Percentiles rank a stretch among this genome's conserved stretches.
Evolutionary conservation across 2,888 invertebrate genomes (phyloP).

Genomic region (Ernsta delagoae): DNA sequence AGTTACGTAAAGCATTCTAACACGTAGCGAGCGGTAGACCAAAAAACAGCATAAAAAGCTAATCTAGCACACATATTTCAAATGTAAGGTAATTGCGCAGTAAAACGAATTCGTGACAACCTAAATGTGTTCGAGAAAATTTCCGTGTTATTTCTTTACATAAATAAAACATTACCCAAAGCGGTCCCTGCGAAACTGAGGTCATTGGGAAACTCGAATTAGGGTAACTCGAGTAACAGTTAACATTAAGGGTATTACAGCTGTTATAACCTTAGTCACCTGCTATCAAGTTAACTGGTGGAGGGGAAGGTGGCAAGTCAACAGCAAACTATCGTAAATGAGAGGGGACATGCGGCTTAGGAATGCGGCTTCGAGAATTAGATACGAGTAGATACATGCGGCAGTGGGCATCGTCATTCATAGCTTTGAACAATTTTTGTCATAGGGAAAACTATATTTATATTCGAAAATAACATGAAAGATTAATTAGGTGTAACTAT

Average conservation of each 20-base stretch:
- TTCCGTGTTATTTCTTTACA: constrained; percentile 37
- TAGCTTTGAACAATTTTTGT: no score
- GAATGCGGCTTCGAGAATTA: not conserved
- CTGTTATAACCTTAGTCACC: constrained; percentile 26
- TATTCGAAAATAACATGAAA: no score
- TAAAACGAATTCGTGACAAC: constrained; percentile 38
- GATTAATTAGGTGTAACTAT: no score
- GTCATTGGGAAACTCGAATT: constrained; percentile 24
- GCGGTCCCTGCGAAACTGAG: constrained; percentile 21
- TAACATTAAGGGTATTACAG: constrained; percentile 25
- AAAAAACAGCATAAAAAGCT: constrained; percentile 28
- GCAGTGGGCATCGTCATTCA: no score
- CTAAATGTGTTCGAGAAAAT: constrained; percentile 33
- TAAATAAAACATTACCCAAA: constrained; percentile 35
- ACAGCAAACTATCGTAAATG: constrained; percentile 10
- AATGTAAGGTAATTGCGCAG: constrained; percentile 36
- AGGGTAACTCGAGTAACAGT: constrained; percentile 26
- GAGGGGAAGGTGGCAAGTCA: not conserved
- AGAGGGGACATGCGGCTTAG: not conserved
- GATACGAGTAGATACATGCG: no score
- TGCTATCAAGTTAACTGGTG: not conserved
- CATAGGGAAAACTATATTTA: no score
- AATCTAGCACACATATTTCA: constrained; percentile 34
- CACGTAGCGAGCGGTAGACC: not conserved
- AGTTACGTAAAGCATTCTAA: not conserved